Evolutionary conservation across 2,888 invertebrate genomes (phyloP).

Genomic region (Chrysotoxum bicinctum): DNA sequence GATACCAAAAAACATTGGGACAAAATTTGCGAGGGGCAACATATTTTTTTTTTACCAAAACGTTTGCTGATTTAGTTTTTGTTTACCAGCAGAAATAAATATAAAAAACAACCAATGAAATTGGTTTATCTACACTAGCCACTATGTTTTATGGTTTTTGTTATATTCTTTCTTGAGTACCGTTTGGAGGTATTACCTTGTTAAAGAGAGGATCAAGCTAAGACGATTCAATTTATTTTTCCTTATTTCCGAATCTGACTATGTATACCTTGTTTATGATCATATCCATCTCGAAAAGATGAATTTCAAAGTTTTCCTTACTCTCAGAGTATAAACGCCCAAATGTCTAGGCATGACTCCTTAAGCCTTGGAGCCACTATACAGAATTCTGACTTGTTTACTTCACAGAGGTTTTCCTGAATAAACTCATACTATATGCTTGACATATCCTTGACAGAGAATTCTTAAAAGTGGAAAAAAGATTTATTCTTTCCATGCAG

Average conservation of each 20-base stretch:
- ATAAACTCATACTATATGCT: too few relatives aligned
- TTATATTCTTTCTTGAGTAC: background rate
- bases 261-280: background rate
- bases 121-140: background rate
- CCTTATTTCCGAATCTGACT: background rate
- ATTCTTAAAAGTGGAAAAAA: too few relatives aligned
- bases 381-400: too few relatives aligned
- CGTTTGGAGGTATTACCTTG: background rate
- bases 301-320: too few relatives aligned
- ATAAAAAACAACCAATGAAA: conserved; percentile 1
- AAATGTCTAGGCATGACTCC: too few relatives aligned
- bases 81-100: background rate
- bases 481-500: too few relatives aligned
- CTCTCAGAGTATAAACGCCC: too few relatives aligned
- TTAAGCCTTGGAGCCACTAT: too few relatives aligned
- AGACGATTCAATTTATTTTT: background rate
- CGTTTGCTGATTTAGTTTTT: background rate
- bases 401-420: too few relatives aligned
- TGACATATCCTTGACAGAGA: too few relatives aligned
- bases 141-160: background rate
- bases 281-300: too few relatives aligned
- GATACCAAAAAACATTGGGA: background rate
- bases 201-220: background rate
- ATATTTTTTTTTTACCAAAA: background rate
- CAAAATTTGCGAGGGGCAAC: background rate